These are phyloP conservation scores for Trypoxylus dichotomus DNA, from an alignment of 1,140 invertebrate species.

Conservation along the genomic window DNA sequence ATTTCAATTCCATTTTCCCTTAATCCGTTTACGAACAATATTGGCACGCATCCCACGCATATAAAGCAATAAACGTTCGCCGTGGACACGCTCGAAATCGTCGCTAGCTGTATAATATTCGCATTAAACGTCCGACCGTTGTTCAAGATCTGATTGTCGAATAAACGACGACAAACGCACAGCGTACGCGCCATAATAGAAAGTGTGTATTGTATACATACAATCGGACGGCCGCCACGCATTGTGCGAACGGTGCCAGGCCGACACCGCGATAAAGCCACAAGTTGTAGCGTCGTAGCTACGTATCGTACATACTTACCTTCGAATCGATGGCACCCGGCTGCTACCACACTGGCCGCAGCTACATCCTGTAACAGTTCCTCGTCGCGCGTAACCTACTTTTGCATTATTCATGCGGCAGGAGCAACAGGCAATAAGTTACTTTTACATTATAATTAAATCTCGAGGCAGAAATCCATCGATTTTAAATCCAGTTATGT, in stretches of 20 bases:
- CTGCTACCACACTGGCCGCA: not conserved
- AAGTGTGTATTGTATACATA: no score
- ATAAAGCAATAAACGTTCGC: not conserved
- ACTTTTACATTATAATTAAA: slow-evolving; percentile 23
- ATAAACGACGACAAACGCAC: not conserved
- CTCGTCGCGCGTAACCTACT: slow-evolving; percentile 9
- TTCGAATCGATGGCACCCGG: not conserved
- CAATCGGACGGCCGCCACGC: not conserved
- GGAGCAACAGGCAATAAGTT: slow-evolving; percentile 22
- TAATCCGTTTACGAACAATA: not conserved
- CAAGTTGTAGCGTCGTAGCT: not conserved
- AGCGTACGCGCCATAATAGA: not conserved
- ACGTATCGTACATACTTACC: not conserved
- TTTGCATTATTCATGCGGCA: slow-evolving; percentile 4
- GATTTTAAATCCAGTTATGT: slow-evolving; percentile 15
- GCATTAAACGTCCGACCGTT: not conserved
- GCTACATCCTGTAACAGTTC: not conserved
- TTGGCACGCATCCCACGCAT: not conserved
- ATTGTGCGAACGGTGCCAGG: not conserved
- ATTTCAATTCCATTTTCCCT: no score
- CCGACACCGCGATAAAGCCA: not conserved
- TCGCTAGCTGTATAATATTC: not conserved
- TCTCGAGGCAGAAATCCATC: not conserved
- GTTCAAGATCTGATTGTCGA: not conserved
- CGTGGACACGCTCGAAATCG: not conserved